Conservation (phyloP, 2,113 vertebrate species). For the Equus quagga region DNA sequence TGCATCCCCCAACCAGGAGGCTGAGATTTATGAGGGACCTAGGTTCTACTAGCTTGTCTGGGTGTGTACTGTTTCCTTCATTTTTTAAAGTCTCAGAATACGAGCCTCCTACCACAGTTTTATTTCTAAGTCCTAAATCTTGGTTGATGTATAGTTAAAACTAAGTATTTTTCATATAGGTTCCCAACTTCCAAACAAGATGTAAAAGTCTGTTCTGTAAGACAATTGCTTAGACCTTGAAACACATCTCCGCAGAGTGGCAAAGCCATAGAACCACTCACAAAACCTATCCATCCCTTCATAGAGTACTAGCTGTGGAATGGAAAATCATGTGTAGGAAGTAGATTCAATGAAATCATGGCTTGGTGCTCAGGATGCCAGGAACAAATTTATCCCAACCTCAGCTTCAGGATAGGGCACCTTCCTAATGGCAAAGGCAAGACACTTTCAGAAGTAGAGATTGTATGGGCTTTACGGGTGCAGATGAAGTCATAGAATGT, state of each 20-base stretch:
- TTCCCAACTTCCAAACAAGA: background rate
- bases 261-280: background rate
- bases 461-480: background rate
- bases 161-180: background rate
- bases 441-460: background rate
- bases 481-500: background rate
- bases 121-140: background rate
- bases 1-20: background rate
- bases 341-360: background rate
- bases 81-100: conserved; percentile 33
- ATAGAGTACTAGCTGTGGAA: background rate
- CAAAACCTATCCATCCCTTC: background rate
- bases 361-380: background rate
- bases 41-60: background rate
- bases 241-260: background rate
- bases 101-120: background rate
- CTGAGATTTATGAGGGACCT: background rate
- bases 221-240: background rate
- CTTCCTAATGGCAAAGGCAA: background rate
- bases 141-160: background rate
- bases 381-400: background rate
- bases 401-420: background rate
- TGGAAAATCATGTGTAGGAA: background rate
- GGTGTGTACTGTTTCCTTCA: rapidly evolving
- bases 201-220: background rate